These are phyloP conservation scores for Aricia artaxerxes DNA, from an alignment of 2,888 invertebrate species.

Conservation along the genomic window DNA sequence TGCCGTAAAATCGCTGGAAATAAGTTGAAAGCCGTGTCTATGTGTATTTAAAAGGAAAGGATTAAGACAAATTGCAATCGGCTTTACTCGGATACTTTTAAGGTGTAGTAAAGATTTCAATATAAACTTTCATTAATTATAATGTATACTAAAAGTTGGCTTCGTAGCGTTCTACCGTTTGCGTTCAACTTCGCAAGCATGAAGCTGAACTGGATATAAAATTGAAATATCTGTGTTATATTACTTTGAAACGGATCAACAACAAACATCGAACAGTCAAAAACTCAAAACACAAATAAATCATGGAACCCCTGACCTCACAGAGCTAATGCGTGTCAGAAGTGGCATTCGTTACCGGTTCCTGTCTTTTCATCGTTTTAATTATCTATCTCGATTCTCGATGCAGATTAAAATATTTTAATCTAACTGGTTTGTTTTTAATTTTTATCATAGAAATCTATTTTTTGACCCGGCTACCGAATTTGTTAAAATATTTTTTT, in stretches of 20 bases:
- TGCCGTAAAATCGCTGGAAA: not conserved
- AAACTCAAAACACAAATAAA: constrained; percentile 14
- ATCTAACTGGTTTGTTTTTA: not conserved
- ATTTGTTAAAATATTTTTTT: not conserved
- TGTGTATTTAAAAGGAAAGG: not conserved
- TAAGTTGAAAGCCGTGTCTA: not conserved
- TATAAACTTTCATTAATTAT: too few relatives aligned
- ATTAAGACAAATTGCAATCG: too few relatives aligned
- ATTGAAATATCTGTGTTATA: too few relatives aligned
- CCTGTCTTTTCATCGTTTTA: not conserved
- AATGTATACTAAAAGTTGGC: too few relatives aligned
- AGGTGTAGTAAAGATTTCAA: too few relatives aligned
- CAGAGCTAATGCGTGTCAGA: not conserved
- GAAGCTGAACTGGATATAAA: not conserved
- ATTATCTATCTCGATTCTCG: not conserved
- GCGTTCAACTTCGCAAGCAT: too few relatives aligned
- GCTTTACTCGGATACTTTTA: too few relatives aligned
- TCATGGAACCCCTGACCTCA: not conserved
- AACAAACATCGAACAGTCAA: not conserved
- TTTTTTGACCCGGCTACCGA: not conserved
- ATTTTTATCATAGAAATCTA: not conserved
- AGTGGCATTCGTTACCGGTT: not conserved
- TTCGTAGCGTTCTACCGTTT: too few relatives aligned
- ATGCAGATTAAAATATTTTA: not conserved
- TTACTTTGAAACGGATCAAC: not conserved